Evolutionary conservation across 2,797 vertebrate genomes (phyloP), one percentile per base, ranked within the genome.

Genomic region (Eurystomus glaucurus): DNA sequence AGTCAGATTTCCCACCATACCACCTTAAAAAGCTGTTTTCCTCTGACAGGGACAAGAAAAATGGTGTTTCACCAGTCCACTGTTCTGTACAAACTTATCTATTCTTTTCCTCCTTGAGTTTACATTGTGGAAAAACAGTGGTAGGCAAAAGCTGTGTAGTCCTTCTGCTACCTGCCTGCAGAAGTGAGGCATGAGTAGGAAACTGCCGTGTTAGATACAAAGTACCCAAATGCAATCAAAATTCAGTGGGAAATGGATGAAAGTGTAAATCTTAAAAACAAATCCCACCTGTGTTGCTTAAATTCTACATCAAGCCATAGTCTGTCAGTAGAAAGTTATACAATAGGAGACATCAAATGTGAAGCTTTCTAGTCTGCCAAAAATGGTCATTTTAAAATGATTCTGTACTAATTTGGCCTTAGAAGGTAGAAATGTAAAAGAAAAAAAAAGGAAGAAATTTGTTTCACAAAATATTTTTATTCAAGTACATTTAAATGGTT

Each of bases 211-310:
- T 20, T 20, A 60, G 31, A 48, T 21, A 37, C 8, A 55, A 18
- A 74, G 3, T 2, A 77, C 23, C 4, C 14, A 33, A 77, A 70
- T 9, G 14, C 6, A 46, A 54, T 15, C 14, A 43, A 88, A 93
- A 87, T 46, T 39, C 19, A 54, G 28, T 43, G 13, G 7, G 71
- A 92, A 93, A 61, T 7, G 17, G 22, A 19, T n/a, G 43, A 46
- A 65, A 55, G 41, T 4, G 11, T 41, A 43, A 74, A 3, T 14
- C 19, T 55, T 78, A 8, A 62, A 88, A 76, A 4, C 14, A 60
- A 51, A 46, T 66, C 11, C n/a, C 15, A n/a, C 16, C 9, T 58
- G 8, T 1, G 5, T 14, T 0, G 0, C 64, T 68, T 69, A 81
- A 10, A 69, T 55, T 11, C 14, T 71, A 58, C 54, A n/a, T 46